phyloP scores from a whole-genome alignment of 1,140 invertebrate species.

The Sarcophaga peregrina region DNA sequence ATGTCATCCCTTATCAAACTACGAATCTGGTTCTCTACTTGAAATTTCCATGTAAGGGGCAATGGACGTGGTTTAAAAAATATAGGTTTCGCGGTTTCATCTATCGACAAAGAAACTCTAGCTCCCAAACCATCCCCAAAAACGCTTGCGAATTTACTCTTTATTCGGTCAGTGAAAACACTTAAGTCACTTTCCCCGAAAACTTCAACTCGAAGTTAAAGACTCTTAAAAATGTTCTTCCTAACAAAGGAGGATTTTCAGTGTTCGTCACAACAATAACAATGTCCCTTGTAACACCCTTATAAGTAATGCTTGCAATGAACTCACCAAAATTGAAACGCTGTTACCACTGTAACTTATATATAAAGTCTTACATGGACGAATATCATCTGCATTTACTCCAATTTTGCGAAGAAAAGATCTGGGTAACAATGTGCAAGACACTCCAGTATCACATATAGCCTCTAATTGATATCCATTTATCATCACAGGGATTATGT shows the following conservation, averaged over 20 bases:
- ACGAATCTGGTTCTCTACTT: background rate
- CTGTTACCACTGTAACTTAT: background rate
- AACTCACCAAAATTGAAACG: background rate
- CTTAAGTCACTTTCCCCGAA: background rate
- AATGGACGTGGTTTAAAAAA: background rate
- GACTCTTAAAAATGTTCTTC: constrained; percentile 14
- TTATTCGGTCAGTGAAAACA: background rate
- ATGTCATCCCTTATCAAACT: background rate
- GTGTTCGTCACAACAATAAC: background rate
- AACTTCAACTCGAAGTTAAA: constrained; percentile 4
- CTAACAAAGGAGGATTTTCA: constrained; percentile 8
- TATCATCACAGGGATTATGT: background rate
- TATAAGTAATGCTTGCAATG: background rate
- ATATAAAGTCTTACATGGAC: background rate
- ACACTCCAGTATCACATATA: background rate
- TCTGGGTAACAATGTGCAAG: background rate
- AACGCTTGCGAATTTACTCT: background rate
- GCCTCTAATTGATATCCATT: background rate
- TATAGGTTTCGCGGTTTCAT: background rate
- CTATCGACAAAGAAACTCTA: background rate
- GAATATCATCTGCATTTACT: background rate
- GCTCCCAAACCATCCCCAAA: background rate
- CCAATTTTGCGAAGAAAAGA: background rate
- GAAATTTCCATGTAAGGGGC: background rate
- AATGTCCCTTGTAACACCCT: background rate